Evolutionary conservation across 2,113 vertebrate species (phyloP), one percentile per base, ranked within the genome.

Genomic region (Amphilophus citrinellus): DNA sequence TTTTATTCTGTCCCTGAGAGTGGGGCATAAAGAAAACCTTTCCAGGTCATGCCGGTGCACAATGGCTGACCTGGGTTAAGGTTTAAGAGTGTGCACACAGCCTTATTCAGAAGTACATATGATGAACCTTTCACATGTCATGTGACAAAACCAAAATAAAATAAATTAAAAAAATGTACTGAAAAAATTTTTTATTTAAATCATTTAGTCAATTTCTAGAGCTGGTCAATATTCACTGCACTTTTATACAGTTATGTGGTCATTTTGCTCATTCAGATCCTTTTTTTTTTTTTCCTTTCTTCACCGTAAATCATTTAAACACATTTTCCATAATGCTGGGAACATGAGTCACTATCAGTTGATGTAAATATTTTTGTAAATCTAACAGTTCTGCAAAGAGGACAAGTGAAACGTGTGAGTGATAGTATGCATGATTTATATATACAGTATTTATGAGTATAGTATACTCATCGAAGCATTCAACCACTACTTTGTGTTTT

Each of bases 291-390:
- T 6, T 58, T 2, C 14, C 6, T 13, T 22, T 5, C n/a, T 84
- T 37, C 11, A 60, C 35, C 78, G 77, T 17, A 35, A 3, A 53
- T 20, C 22, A 32, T 76, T 53, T 63, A 5, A 76, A 30, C 7
- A 61, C 47, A 10, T 39, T n/a, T 35, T 90, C 81, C 82, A 63
- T 63, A 79, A 82, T 90, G 91, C 91, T 96, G 93, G 91, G 94
- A 92, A 95, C 89, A 83, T 42, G 14, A 60, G 44, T 83, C 82
- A 78, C 77, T 80, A 80, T 90, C 83, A 85, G 66, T 86, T 84
- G 63, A 81, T 92, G 93, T 91, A 93, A 87, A 92, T 92, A 87
- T 53, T 76, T 84, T 82, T 91, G 58, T 91, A 85, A 83, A 87
- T 88, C 39, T 77, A 68, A 58, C 59, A 10, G 75, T 75, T 85